Base-by-base conservation (phyloP, 2,797 vertebrate genomes). In the Petrocephalus sullivani region DNA sequence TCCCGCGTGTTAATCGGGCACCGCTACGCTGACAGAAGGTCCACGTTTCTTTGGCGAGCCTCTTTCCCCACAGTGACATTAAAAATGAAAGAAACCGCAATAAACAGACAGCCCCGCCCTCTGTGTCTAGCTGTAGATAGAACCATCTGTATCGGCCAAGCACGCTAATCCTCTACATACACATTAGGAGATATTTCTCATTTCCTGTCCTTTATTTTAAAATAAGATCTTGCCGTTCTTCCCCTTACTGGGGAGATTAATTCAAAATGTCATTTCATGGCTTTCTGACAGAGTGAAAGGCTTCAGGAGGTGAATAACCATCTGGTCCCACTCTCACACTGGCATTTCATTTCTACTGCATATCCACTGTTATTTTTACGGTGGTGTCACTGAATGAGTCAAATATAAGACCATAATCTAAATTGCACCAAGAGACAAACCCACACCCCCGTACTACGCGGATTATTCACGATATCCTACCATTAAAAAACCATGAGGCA, bases 211-310 rank as follows among this genome's bases (percentile, higher is more conserved):
- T 23, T 83, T 53, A 6, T 51, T 78, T 37, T 56, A 12, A 41
- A 23, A 83, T 41, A 71, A n/a, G 54, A 88, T 19, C 8, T 23
- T 49, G 28, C 19, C 19, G 33, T 23, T 57, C 53, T 54, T 78
- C 71, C 71, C 9, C 33, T 56, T 57, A 78, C 53, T 81, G 53
- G 75, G 33, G 71, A 82, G 53, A 83, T 78, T 58, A 56, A 60
- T 58, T 81, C 78, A 61, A 88, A 58, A 41, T 88, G 87, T 88
- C 57, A 37, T 78, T 61, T 88, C 75, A 61, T 41, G 56, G 56
- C 57, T 85, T 46, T 46, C 33, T 56, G 51, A 56, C 71, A 81
- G 67, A 57, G 23, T 28, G 56, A 41, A 57, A 49, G 19, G 16
- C 87, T 88, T 46, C 75, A 23, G 75, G 37, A 23, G 75, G 37